Evolutionary conservation across 2,888 invertebrate genomes (phyloP).

Genomic region (Autographa pulchrina): DNA sequence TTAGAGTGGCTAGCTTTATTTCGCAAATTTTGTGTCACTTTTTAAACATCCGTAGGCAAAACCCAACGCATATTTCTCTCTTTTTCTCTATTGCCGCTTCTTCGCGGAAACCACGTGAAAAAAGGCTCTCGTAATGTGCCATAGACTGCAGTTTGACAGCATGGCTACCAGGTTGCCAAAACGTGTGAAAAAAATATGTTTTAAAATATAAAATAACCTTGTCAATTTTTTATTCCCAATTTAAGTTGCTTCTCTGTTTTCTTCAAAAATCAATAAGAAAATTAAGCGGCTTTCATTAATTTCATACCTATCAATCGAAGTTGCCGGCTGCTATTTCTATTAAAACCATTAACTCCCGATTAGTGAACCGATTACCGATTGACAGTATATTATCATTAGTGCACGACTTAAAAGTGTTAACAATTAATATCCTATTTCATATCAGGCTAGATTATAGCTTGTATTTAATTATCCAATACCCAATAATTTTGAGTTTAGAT

Average conservation of each 20-base stretch:
- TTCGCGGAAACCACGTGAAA: too few species aligned
- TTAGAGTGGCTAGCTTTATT: background rate
- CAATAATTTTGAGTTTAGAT: background rate
- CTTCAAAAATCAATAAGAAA: background rate
- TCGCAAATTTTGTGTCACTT: background rate
- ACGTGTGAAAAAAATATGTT: too few species aligned
- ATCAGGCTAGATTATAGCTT: background rate
- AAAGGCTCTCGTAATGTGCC: too few species aligned
- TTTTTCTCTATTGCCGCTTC: too few species aligned
- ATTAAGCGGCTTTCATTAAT: background rate
- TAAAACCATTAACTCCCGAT: background rate
- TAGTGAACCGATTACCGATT: background rate
- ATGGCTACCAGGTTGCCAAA: too few species aligned
- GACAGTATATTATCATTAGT: background rate
- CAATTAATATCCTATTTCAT: background rate
- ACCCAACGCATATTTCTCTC: too few species aligned
- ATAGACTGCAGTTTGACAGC: too few species aligned
- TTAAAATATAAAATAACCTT: too few species aligned
- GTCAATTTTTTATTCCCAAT: too few species aligned
- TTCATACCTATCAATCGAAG: background rate
- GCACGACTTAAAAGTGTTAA: background rate
- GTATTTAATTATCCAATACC: slow-evolving; percentile 6
- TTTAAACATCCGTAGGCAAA: too few species aligned
- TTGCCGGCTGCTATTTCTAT: background rate
- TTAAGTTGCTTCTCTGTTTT: too few species aligned